A percentile compares a stretch with the other conserved stretches of the same genome.
Evolutionary conservation across 2,113 vertebrate genomes (phyloP).

Genomic region (Embiotoca jacksoni): DNA sequence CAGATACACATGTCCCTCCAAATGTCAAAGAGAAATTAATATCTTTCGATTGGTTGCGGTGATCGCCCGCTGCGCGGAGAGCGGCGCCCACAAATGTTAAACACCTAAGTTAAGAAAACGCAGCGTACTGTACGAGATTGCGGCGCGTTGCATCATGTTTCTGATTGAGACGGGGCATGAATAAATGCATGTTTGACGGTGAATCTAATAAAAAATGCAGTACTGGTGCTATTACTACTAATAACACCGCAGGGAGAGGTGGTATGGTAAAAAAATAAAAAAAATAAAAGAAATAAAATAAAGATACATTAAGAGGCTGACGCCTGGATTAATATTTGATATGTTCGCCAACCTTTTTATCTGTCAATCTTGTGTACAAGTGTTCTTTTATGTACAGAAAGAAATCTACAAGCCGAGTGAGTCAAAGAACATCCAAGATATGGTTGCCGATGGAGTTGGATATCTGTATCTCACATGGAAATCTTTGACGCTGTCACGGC

Average conservation of each 20-base stretch:
- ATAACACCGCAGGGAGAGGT: constrained; percentile 44
- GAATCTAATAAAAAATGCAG: constrained; percentile 36
- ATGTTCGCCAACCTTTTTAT: constrained; percentile 33
- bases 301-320: constrained; percentile 21
- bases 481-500: neutral
- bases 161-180: constrained; percentile 30
- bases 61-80: constrained; percentile 17
- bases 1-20: constrained; percentile 30
- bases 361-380: constrained; percentile 19
- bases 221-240: constrained; percentile 27
- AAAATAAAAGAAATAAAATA: neutral
- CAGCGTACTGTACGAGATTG: constrained; percentile 2
- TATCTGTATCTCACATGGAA: constrained; percentile 4
- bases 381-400: constrained; percentile 11
- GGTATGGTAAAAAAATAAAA: neutral
- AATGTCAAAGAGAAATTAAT: constrained; percentile 60
- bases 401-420: constrained; percentile 13
- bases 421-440: constrained; percentile 3
- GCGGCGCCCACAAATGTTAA: neutral
- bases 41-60: constrained; percentile 8
- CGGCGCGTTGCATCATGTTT: constrained; percentile 45
- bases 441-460: neutral
- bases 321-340: constrained; percentile 31
- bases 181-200: constrained; percentile 45
- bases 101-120: neutral